These are phyloP conservation scores for Aepyceros melampus DNA, from an alignment of 2,113 vertebrate genomes.

Conservation along the genomic window DNA sequence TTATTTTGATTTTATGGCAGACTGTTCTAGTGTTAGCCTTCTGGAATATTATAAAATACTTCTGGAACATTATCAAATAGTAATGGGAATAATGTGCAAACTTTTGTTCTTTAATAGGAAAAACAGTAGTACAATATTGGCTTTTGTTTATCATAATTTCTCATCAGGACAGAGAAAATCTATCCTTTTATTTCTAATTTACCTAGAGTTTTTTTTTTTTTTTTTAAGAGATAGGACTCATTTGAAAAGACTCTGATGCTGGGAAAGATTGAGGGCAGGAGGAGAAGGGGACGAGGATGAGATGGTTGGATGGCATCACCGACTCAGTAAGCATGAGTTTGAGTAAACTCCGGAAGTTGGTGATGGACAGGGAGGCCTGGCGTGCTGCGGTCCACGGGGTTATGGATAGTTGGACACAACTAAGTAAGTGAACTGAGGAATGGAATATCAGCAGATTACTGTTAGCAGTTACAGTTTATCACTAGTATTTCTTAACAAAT, in stretches of 20 bases:
- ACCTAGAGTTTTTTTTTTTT: not conserved
- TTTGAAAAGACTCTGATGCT: not conserved
- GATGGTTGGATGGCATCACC: not conserved
- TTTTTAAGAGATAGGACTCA: not conserved
- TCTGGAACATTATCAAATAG: not conserved
- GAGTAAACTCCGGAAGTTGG: not conserved
- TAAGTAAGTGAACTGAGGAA: not conserved
- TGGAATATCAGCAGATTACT: not conserved
- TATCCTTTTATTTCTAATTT: not conserved
- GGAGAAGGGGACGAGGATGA: not conserved
- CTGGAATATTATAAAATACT: not conserved
- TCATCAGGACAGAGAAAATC: not conserved
- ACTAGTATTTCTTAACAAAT: not conserved
- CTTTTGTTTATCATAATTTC: not conserved
- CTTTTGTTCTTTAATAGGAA: constrained; percentile 11
- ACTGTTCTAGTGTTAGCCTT: constrained; percentile 2
- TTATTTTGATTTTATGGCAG: constrained; percentile 14
- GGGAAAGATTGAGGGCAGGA: not conserved
- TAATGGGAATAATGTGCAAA: not conserved
- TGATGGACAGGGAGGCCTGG: not conserved
- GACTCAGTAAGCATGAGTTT: not conserved
- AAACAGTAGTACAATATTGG: not conserved
- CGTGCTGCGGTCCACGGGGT: rapidly evolving
- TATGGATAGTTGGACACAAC: rapidly evolving
- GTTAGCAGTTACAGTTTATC: not conserved